phyloP scores from a whole-genome alignment of 2,113 vertebrate genomes.

The Caloenas nicobarica region DNA sequence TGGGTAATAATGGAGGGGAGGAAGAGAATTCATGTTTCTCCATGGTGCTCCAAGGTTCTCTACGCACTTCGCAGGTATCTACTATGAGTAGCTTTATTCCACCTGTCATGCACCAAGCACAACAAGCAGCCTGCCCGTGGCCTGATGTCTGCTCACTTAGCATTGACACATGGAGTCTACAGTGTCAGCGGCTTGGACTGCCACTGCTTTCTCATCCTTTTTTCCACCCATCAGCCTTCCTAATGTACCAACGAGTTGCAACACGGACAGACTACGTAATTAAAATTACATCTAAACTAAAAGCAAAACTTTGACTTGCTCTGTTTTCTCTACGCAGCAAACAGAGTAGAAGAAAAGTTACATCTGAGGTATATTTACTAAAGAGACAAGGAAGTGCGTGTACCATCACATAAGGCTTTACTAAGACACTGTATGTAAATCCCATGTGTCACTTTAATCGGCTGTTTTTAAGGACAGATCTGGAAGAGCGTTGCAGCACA shows the following conservation, averaged over 20 bases:
- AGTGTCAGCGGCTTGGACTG: not conserved
- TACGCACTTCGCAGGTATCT: not conserved
- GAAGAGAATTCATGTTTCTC: not conserved
- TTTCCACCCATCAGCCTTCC: not conserved
- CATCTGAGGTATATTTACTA: not conserved
- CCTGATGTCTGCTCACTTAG: not conserved
- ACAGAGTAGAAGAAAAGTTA: not conserved
- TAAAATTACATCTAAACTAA: not conserved
- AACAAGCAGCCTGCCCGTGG: not conserved
- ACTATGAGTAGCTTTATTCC: not conserved
- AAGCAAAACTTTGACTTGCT: not conserved
- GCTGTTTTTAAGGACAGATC: not conserved
- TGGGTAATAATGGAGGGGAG: rapidly evolving
- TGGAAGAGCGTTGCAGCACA: not conserved
- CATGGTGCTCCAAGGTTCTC: not conserved
- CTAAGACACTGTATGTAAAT: not conserved
- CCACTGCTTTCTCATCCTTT: not conserved
- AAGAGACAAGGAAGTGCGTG: not conserved
- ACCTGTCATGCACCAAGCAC: too few relatives aligned
- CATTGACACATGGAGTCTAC: not conserved
- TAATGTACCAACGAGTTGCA: not conserved
- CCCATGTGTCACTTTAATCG: not conserved
- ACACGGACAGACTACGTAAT: not conserved
- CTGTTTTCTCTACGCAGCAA: not conserved
- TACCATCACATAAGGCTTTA: not conserved